Percentiles rank a stretch among this genome's conserved stretches.
Conservation (phyloP, 2,113 vertebrate genomes). For the Pomatostomus ruficeps region DNA sequence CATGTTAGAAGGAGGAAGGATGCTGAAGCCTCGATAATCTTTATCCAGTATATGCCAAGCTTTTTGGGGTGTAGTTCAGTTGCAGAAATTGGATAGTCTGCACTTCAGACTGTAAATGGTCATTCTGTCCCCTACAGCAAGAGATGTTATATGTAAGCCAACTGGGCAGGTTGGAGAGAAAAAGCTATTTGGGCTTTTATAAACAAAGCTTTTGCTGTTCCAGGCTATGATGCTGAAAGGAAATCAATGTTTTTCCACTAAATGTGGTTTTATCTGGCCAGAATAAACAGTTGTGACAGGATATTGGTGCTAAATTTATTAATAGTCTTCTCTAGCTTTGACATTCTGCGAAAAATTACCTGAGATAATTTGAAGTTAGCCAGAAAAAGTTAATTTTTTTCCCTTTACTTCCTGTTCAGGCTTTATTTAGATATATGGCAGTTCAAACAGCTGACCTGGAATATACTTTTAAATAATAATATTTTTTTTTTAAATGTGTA, state of each 20-base stretch:
- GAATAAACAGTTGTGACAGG: slow-evolving; percentile 56
- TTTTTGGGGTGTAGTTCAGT: not conserved
- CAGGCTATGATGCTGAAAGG: slow-evolving; percentile 44
- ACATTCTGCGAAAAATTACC: slow-evolving; percentile 49
- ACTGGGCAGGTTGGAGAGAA: slow-evolving; percentile 11
- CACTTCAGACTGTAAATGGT: slow-evolving; percentile 7
- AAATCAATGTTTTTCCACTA: slow-evolving; percentile 56
- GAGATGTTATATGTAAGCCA: slow-evolving; percentile 6
- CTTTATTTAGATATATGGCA: slow-evolving; percentile 37
- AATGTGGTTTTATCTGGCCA: slow-evolving; percentile 58
- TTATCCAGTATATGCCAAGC: not conserved
- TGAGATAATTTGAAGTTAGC: slow-evolving; percentile 19
- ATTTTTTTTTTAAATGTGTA: not conserved
- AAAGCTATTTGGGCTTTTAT: slow-evolving; percentile 41
- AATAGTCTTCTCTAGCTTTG: slow-evolving; percentile 32
- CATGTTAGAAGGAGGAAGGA: not conserved
- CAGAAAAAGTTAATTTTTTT: slow-evolving; percentile 12
- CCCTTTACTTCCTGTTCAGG: slow-evolving; percentile 59
- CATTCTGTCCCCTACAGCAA: slow-evolving; percentile 33
- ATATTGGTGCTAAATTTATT: slow-evolving; percentile 66
- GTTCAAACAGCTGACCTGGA: slow-evolving; percentile 57
- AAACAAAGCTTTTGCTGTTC: slow-evolving; percentile 57
- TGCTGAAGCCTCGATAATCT: not conserved
- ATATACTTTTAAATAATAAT: not conserved
- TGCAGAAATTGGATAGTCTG: not conserved